These are phyloP conservation scores for Naso thynnoides DNA, from an alignment of 2,797 vertebrate genomes.

Conservation along the genomic window DNA sequence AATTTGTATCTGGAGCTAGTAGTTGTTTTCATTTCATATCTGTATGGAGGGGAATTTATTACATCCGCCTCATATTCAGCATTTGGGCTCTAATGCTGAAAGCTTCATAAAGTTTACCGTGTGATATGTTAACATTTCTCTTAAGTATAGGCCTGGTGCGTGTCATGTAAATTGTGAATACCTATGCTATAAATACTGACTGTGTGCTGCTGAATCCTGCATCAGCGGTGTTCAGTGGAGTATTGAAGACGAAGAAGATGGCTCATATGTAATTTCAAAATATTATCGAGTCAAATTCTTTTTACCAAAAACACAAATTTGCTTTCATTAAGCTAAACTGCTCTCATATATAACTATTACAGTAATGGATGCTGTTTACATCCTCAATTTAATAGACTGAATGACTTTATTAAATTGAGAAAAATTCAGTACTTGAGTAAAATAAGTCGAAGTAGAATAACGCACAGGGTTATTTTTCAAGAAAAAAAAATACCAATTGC, in stretches of 20 bases:
- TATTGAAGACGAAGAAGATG: slow-evolving; percentile 1
- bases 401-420: slow-evolving; percentile 2
- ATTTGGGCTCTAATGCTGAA: slow-evolving; percentile 31
- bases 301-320: slow-evolving; percentile 20
- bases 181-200: background rate
- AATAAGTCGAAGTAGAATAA: slow-evolving; percentile 1
- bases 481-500: slow-evolving; percentile 10
- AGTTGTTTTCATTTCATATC: slow-evolving; percentile 46
- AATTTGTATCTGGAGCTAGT: slow-evolving; percentile 12
- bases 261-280: slow-evolving; percentile 21
- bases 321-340: slow-evolving; percentile 23
- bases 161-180: slow-evolving; percentile 19
- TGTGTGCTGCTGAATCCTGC: background rate
- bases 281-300: slow-evolving; percentile 3
- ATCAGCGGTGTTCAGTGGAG: background rate
- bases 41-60: slow-evolving; percentile 12
- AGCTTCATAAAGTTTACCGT: slow-evolving; percentile 36
- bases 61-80: slow-evolving; percentile 21
- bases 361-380: slow-evolving; percentile 12
- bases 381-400: slow-evolving; percentile 9
- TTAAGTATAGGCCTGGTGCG: background rate
- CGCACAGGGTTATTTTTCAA: background rate
- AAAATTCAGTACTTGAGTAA: background rate
- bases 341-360: slow-evolving; percentile 18
- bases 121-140: slow-evolving; percentile 14